Base-by-base conservation (phyloP, 2,888 invertebrate genomes). In the Cyclophora albipunctata region DNA sequence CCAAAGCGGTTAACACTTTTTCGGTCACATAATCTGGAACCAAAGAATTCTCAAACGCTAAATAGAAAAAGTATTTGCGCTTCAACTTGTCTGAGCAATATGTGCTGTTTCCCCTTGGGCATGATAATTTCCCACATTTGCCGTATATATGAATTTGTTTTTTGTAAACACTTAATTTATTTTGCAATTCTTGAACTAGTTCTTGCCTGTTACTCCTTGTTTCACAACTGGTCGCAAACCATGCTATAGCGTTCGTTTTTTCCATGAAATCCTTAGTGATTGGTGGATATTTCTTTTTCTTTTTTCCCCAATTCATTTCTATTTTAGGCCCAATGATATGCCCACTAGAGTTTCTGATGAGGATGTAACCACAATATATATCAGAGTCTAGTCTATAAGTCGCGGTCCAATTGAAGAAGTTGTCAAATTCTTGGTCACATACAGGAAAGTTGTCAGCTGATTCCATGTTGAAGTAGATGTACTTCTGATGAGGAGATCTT, bases 1-100 rank as follows among this genome's bases (percentile, higher is more conserved):
- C 87, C 52, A 90, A 59, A 7, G 90, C 83, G 45, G 88, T 89
- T 67, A 91, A 91, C 59, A 94, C 79, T 70, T 94, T 94, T 68
- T 87, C 87, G 0, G 87, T 84, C 3, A 86, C 81, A 45, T 86
- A 87, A 59, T 87, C 87, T 45, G 81, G 82, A 63, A 92, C 92
- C 60, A 93, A 91, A 2, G 93, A 92, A 73, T 94, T 94, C 77
- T 95, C 94, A 64, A 94, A 92, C 0, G 91, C 81, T 55, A 94
- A 74, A 67, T 94, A 94, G 69, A 94, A 95, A 69, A 91, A 93
- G 74, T 94, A 95, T 51, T 92, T 85, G 7, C 73, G 79, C 55
- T 90, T 85, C 45, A 90, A 54, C 59, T 78, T 69, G 34, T 52
- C 55, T 48, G 76, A 66, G 52, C 88, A 89, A 20, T 64, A 47